Percentiles rank a stretch among this genome's conserved stretches.
Conservation (phyloP, 2,888 invertebrate genomes). For the Melolontha melolontha region DNA sequence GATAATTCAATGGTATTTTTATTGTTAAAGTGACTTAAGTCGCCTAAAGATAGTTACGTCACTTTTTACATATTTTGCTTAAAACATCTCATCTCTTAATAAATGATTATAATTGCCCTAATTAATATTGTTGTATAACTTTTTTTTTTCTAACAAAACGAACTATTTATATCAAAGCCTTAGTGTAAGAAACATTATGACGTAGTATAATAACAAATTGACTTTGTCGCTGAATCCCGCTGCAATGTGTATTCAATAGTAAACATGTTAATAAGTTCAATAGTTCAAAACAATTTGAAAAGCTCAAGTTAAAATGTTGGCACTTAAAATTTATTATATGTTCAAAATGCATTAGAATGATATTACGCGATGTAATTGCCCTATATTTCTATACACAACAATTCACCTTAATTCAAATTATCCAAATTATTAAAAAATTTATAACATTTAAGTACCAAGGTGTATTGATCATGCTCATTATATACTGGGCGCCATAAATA, state of each 20-base stretch:
- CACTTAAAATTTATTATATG: neutral
- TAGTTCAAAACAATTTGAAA: slow-evolving; percentile 26
- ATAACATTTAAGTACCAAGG: too few species aligned
- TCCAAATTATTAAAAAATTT: too few species aligned
- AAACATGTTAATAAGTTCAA: slow-evolving; percentile 32
- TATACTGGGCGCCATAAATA: too few species aligned
- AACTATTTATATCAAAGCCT: neutral
- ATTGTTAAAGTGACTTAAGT: slow-evolving; percentile 33
- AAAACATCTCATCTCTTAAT: slow-evolving; percentile 41
- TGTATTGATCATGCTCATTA: too few species aligned
- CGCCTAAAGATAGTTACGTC: slow-evolving; percentile 40
- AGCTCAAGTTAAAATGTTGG: slow-evolving; percentile 21
- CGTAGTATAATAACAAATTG: slow-evolving; percentile 10
- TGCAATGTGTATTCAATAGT: slow-evolving; percentile 13
- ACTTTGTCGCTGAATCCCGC: neutral
- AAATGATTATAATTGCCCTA: slow-evolving; percentile 42
- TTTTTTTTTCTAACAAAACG: slow-evolving; percentile 20
- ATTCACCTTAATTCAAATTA: too few species aligned
- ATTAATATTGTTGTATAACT: slow-evolving; percentile 28
- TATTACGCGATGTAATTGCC: neutral
- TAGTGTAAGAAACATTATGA: neutral
- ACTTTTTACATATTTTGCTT: slow-evolving; percentile 45
- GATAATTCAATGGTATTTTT: slow-evolving; percentile 44
- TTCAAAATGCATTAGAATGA: neutral
- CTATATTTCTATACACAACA: too few species aligned